Evolutionary conservation across 2,888 invertebrate genomes (phyloP), one percentile per base, ranked within the genome.

Genomic region (Endomychus coccineus): DNA sequence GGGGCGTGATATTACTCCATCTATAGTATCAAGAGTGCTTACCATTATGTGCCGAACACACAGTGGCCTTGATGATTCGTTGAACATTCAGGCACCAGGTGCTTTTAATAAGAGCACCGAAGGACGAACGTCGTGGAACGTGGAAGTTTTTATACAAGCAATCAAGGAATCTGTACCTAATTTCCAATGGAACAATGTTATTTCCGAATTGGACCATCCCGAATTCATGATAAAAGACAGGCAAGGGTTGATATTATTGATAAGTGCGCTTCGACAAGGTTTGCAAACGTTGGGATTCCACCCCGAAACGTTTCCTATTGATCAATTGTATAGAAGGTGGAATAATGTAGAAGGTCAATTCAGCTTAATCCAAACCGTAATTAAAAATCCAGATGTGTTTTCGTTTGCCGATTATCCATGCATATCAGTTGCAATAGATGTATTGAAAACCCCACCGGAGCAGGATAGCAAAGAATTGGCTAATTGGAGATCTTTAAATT

Each of bases 381-480:
- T 97, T 15, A 91, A 91, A 61, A 80, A 87, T 66, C 80, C 90
- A 0, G 97, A 97, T 60, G 77, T 97, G 46, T 94, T 97, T 66
- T 89, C 89, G 58, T 87, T 98, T 61, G 86, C 89, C 16, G 95
- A 96, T 62, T 84, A 87, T 64, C 84, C 88, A 0, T 91, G 84
- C 61, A 84, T 84, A 52, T 78, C 86, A 2, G 89, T 95, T 2
- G 76, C 83, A 2, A 81, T 89, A 27, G 92, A 95, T 54, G 77
- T 89, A 45, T 67, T 97, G 22, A 98, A 98, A 69, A 84, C 90
- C 7, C 84, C 88, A 4, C 96, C 96, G 0, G 97, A 97, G 69
- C 83, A 84, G 14, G 92, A 95, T 52, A 91, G 90, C 62, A 89
- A 94, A 62, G 95, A 95, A 61, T 78, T 94, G 27, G 79, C 83